Evolutionary conservation across 2,888 invertebrate genomes (phyloP), one percentile per base, ranked within the genome.

Genomic region (Cryptocephalus primarius): DNA sequence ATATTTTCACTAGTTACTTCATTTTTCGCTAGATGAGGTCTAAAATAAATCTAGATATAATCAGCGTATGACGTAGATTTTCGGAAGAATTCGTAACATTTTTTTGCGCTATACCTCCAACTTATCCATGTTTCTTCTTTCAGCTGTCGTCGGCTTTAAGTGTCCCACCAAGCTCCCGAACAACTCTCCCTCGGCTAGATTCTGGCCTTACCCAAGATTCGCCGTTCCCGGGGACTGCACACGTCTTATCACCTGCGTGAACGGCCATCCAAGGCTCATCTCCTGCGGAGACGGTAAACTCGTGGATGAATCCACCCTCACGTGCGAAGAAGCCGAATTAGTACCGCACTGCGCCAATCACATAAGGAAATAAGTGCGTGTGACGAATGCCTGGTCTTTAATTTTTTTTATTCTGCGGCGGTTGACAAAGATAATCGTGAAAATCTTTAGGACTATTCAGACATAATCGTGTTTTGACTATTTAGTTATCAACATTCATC

Each of bases 191-290:
- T 83, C 90, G 4, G 89, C 90, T 44, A 88, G 85, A 67, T 93
- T 91, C 77, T 88, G 89, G 85, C 93, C 93, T 0, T 91, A 82
- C 77, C 93, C 93, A 33, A 80, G 93, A 55, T 93, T 90, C 74
- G 79, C 91, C 3, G 87, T 91, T 9, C 85, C 88, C 40, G 88
- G 88, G 11, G 90, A 91, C 69, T 88, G 89, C 66, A 85, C 85
- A 65, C 80, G 85, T 48, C 76, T 92, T 54, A 89, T 93, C 69
- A 91, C 91, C 50, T 93, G 93, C 67, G 92, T 93, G 39, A 87
- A 91, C 60, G 88, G 90, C 31, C 81, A 85, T 67, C 93, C 93
- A 4, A 80, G 93, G 50, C 78, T 93, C 54, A 86, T 91, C 62
- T 79, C 85, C 48, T 93, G 93, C 64, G 92, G 85, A 6, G 88